Evolutionary conservation across 2,113 vertebrate species (phyloP), one percentile per base, ranked within the genome.

Genomic region (Enhydra lutris): DNA sequence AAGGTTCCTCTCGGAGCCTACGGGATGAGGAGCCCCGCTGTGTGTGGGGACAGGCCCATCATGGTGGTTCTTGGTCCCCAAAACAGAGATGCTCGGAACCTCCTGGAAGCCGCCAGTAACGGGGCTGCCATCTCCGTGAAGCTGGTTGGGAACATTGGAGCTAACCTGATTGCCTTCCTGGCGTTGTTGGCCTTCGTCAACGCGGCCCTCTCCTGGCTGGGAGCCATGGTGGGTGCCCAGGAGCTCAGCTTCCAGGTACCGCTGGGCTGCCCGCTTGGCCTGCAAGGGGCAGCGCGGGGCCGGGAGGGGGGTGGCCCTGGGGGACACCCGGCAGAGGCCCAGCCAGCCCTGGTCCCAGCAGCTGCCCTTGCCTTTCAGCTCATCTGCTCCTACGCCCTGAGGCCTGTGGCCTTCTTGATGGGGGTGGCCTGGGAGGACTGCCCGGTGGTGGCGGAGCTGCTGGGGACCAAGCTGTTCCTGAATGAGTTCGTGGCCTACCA

Each of bases 401-500:
- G 97, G 39, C 97, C 98, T 0, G 97, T 98, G 97, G 97, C 97
- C 39, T 99, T 99, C 95, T 98, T 99, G 97, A 99, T 99, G 99
- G 99, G 99, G 0, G 98, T 99, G 47, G 98, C 99, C 18, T 99
- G 99, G 94, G 97, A 99, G 0, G 99, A 99, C 95, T 99, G 99
- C 2, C 99, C 99, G 0, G 74, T 98, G 61, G 99, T 99, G 65
- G 99, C 99, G 0, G 99, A 99, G 94, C 98, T 99, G 61, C 98
- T 99, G 87, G 99, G 99, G 14, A 99, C 98, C 36, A 99, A 99
- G 98, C 98, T 99, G 91, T 99, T 99, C 98, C 98, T 99, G 95
- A 99, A 99, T 0, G 99, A 99, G 97, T 99, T 99, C 97, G 99
- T 99, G 97, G 99, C 99, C 0, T 99, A 99, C 79, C 74, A 99